These are phyloP conservation scores for Creontiades dilutus DNA, from an alignment of 2,888 invertebrate species.

Conservation along the genomic window DNA sequence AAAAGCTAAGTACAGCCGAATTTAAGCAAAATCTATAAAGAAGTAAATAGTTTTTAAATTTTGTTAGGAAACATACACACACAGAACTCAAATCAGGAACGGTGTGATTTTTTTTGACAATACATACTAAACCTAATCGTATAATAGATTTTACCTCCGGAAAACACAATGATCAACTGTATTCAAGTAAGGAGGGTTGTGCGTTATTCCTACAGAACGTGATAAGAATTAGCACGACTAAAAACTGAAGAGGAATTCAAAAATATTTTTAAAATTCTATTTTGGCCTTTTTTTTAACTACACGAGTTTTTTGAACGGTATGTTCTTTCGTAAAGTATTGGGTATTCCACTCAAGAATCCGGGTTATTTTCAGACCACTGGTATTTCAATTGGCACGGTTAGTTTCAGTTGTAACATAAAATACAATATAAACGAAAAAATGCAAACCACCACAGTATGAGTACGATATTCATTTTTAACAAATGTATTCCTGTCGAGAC, in stretches of 20 bases:
- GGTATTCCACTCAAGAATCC: neutral
- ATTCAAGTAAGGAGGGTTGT: neutral
- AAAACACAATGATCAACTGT: neutral
- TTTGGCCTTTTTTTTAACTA: neutral
- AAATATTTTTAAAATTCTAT: neutral
- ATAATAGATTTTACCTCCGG: too few species aligned
- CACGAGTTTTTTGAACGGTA: neutral
- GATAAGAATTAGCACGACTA: neutral
- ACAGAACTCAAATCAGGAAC: neutral
- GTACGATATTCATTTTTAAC: too few species aligned
- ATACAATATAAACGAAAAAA: too few species aligned
- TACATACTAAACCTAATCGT: too few species aligned
- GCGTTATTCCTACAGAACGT: neutral
- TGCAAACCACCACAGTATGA: too few species aligned
- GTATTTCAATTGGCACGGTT: slow-evolving; percentile 21
- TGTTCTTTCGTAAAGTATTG: neutral
- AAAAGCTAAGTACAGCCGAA: neutral
- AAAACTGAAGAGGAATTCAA: neutral
- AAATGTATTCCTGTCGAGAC: too few species aligned
- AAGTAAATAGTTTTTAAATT: neutral
- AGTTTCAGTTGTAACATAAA: neutral
- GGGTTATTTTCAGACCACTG: neutral
- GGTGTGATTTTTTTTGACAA: too few species aligned
- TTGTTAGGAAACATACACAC: neutral
- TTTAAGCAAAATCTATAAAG: neutral